phyloP scores from a whole-genome alignment of 2,888 invertebrate genomes.

The Diplolepis rosae region DNA sequence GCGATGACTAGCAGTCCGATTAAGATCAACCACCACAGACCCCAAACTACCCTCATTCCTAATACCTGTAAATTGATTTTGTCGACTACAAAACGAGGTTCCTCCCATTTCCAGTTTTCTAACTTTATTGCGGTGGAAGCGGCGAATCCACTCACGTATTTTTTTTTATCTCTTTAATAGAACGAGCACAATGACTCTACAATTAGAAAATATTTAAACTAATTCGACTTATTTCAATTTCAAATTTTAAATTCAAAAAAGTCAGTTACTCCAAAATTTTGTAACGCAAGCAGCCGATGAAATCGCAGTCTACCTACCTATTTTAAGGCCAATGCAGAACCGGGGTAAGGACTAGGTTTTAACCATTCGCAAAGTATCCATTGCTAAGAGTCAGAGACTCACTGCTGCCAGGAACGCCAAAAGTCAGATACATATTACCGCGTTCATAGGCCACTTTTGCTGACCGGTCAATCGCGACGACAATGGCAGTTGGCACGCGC shows the following conservation, averaged over 20 bases:
- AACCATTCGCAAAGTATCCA: constrained; percentile 35
- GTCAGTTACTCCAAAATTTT: not conserved
- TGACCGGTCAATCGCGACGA: constrained; percentile 15
- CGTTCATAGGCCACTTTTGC: constrained; percentile 1
- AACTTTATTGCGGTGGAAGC: constrained; percentile 32
- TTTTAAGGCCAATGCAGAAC: constrained; percentile 26
- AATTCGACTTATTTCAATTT: no score
- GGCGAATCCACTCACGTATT: constrained; percentile 24
- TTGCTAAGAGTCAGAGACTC: constrained; percentile 9
- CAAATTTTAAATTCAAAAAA: not conserved
- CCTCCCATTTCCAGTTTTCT: constrained; percentile 28
- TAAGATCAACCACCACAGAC: constrained; percentile 52
- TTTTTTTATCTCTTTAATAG: not conserved
- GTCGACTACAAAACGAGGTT: constrained; percentile 30
- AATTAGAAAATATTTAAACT: not conserved
- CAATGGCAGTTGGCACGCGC: not conserved
- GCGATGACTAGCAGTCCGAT: constrained; percentile 47
- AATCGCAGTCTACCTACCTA: constrained; percentile 10
- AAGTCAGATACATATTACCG: constrained; percentile 23
- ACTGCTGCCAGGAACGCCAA: not conserved
- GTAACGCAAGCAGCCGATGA: not conserved
- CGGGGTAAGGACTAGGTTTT: not conserved
- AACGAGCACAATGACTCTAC: not conserved
- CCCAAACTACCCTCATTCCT: constrained; percentile 64
- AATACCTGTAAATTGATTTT: constrained; percentile 56